phyloP scores from a whole-genome alignment of 2,797 vertebrate genomes.

The Kryptolebias ocellatus region DNA sequence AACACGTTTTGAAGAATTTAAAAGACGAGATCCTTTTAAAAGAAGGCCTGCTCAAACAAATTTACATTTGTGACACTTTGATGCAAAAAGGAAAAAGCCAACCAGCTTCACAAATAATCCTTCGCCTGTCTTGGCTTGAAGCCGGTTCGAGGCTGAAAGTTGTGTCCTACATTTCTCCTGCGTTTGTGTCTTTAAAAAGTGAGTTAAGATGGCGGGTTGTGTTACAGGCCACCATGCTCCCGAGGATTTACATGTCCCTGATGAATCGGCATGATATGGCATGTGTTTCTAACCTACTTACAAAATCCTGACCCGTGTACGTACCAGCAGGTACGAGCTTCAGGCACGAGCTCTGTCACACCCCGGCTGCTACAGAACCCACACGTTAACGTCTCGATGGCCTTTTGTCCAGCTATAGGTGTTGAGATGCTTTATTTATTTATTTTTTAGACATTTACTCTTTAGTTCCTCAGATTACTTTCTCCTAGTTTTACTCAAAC shows the following conservation, averaged over 20 bases:
- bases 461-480: background rate
- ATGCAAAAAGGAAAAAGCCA: conserved; percentile 3
- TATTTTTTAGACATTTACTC: background rate
- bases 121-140: background rate
- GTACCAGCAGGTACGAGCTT: conserved; percentile 29
- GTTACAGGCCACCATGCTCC: conserved; percentile 34
- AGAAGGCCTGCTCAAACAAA: no score
- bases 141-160: background rate
- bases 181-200: conserved; percentile 23
- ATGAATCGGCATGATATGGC: conserved; percentile 61
- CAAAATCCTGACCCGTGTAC: conserved; percentile 42
- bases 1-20: no score
- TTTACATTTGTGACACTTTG: background rate
- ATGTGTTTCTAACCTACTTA: conserved; percentile 66
- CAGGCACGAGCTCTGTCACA: conserved; percentile 10
- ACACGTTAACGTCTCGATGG: no score
- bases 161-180: conserved; percentile 38
- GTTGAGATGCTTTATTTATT: background rate
- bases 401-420: no score
- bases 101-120: background rate
- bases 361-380: background rate
- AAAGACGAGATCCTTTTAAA: no score
- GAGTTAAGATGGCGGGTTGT: conserved; percentile 27
- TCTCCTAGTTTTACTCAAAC: background rate
- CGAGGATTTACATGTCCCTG: conserved; percentile 62